Base-by-base conservation (phyloP, 2,113 vertebrate species). In the Crotalus horridus region DNA sequence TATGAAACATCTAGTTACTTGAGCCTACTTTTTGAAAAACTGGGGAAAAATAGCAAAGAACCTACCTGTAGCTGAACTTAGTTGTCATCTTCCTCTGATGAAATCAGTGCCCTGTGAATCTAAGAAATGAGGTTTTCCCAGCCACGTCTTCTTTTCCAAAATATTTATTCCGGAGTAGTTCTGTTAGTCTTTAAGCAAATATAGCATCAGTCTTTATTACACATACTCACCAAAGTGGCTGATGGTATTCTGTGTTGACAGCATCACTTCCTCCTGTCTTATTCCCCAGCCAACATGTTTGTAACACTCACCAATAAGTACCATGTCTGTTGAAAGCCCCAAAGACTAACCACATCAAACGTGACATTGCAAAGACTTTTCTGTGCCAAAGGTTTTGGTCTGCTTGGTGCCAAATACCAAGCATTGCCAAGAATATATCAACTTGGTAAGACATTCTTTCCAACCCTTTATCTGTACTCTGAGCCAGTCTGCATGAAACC, bases 41-140 rank as follows among this genome's bases (percentile, higher is more conserved):
- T n/a, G 51, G 7, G 17, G 3, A 90, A 58, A 43, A 11, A 13
- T 13, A 6, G 26, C 1, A 56, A 89, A 85, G n/a, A 64, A 89
- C 92, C 95, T 95, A 97, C 97, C 96, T 96, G 91, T 0, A 0
- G 69, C 61, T 0, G 0, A 24, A 56, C 20, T 85, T 24, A 39
- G 61, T 46, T 88, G 94, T 87, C 90, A 92, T 64, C 91, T 43
- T 90, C 64, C 7, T 2, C 0, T 0, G 87, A 23, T 93, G 85
- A 94, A 92, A 90, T 51, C 43, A 33, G 17, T 15, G 43, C 59
- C 92, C 90, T 85, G 26, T 74, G 54, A 94, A 92, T 74, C 43
- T 0, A 0, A 53, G 43, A 39, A 94, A 74, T 87, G 43, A 13
- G 3, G 33, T 55, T 94, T 55, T 55, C 91, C 94, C 21, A 21